Conservation (phyloP, 2,113 vertebrate genomes). For the Lasiurus borealis region DNA sequence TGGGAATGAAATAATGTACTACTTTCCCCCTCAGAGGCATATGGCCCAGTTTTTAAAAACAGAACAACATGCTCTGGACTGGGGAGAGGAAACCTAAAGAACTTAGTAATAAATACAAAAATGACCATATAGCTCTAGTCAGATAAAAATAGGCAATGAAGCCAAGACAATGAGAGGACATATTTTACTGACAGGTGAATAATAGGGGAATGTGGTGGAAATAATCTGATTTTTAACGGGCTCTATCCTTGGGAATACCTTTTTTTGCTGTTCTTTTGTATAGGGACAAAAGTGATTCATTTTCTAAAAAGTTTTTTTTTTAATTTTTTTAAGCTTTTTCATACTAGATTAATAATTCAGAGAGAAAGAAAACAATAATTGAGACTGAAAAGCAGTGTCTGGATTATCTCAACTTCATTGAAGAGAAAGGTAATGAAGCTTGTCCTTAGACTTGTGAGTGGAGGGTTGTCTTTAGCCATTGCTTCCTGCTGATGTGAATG, state of each 20-base stretch:
- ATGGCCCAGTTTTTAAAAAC: conserved; percentile 96
- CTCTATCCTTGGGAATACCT: conserved; percentile 89
- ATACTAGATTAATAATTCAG: conserved; percentile 86
- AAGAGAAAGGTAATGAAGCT: conserved; percentile 69
- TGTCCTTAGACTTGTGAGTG: conserved; percentile 72
- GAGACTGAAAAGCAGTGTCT: conserved; percentile 83
- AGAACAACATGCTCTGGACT: conserved; percentile 88
- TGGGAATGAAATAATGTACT: conserved; percentile 99
- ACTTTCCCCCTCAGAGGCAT: conserved; percentile 97
- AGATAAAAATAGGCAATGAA: conserved; percentile 93
- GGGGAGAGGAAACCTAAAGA: conserved; percentile 85
- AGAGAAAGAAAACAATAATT: conserved; percentile 79
- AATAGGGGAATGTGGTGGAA: conserved; percentile 95
- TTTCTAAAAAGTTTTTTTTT: conserved; percentile 89
- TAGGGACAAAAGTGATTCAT: conserved; percentile 89
- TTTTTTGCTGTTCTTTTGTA: conserved; percentile 89
- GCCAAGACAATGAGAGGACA: conserved; percentile 91
- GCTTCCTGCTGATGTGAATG: conserved; percentile 78
- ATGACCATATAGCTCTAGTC: conserved; percentile 91
- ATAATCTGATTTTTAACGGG: conserved; percentile 96
- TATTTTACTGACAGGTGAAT: conserved; percentile 97
- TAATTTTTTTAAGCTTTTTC: conserved; percentile 87
- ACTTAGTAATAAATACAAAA: conserved; percentile 93
- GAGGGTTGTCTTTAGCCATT: conserved; percentile 67
- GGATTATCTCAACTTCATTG: conserved; percentile 79